These are phyloP conservation scores for Drosophila maculinotata DNA, from an alignment of 2,888 invertebrate species.

Conservation along the genomic window DNA sequence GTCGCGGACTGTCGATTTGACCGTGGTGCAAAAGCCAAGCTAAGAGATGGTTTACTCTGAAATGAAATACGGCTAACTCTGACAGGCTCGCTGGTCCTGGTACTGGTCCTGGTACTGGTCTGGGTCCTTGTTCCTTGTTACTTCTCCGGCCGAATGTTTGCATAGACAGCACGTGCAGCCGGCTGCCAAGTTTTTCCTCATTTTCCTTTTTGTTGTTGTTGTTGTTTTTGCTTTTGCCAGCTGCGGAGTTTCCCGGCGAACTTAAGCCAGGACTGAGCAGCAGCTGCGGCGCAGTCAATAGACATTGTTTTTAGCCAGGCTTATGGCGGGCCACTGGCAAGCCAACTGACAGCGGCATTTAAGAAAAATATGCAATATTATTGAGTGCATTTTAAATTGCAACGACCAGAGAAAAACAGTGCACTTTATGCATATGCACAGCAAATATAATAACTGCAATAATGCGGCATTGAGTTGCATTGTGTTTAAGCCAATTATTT, in stretches of 20 bases:
- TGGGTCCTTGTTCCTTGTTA: neutral
- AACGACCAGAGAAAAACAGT: neutral
- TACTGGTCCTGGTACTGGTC: too few relatives aligned
- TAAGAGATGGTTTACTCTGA: slow-evolving; percentile 27
- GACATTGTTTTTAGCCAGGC: slow-evolving; percentile 33
- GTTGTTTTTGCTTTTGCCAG: slow-evolving; percentile 7
- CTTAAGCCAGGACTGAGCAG: slow-evolving; percentile 20
- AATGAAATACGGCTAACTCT: slow-evolving; percentile 34
- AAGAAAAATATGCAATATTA: neutral
- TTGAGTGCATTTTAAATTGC: neutral
- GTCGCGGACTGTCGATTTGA: slow-evolving; percentile 57
- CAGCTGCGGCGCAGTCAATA: slow-evolving; percentile 33
- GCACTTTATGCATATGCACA: too few relatives aligned
- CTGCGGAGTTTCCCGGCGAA: slow-evolving; percentile 17
- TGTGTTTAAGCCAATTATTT: neutral
- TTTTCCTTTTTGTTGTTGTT: slow-evolving; percentile 2
- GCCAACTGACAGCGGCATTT: neutral
- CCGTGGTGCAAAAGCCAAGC: slow-evolving; percentile 42
- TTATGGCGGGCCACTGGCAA: neutral
- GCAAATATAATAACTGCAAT: too few relatives aligned
- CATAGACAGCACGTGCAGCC: slow-evolving; percentile 66
- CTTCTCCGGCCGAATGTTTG: slow-evolving; percentile 51
- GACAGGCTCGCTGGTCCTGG: too few relatives aligned
- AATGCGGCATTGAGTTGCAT: neutral
- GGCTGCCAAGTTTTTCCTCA: slow-evolving; percentile 6